Base-by-base conservation (phyloP, 1,140 invertebrate genomes). In the Apis laboriosa region DNA sequence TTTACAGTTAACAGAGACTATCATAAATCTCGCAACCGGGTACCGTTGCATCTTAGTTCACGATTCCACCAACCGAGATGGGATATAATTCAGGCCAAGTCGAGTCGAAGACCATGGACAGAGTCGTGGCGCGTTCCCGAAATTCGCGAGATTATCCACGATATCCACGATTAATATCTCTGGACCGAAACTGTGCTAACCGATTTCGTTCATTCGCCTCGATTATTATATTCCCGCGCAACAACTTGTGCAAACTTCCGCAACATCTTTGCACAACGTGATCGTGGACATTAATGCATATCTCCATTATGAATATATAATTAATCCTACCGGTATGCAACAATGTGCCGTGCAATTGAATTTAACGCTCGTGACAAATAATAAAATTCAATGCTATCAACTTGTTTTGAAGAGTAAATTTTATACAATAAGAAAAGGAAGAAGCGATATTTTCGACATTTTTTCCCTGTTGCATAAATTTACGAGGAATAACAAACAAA, bases 111-210 rank as follows among this genome's bases (percentile, higher is more conserved):
- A 79, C 75, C 75, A 83, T 63, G 74, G 24, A 53, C 17, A n/a
- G 24, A 72, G 21, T 56, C 34, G 11, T 7, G 34, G 49, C 61
- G 21, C 58, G 28, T 53, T 60, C 11, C 53, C 66, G 67, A 83
- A 83, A 83, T 83, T 83, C 68, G 80, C 61, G 74, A 61, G 80
- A 85, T 85, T 85, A 85, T 74, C 80, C 84, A 73, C 68, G 80
- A 85, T 77, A 85, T 70, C 80, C 68, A 58, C 83, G 84, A 85
- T 85, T 85, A 85, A 85, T 85, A 85, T 72, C 56, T 24, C 79
- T 58, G 51, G 66, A 53, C 72, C 53, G 61, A 60, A 43, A 34
- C 34, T 34, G 43, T 61, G 55, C 34, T 64, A 70, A 81, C 78
- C 78, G 78, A 56, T 84, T 76, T 84, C 77, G 82, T 84, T 84